Conservation (phyloP, 2,888 invertebrate genomes). For the Camponotus fellah region DNA sequence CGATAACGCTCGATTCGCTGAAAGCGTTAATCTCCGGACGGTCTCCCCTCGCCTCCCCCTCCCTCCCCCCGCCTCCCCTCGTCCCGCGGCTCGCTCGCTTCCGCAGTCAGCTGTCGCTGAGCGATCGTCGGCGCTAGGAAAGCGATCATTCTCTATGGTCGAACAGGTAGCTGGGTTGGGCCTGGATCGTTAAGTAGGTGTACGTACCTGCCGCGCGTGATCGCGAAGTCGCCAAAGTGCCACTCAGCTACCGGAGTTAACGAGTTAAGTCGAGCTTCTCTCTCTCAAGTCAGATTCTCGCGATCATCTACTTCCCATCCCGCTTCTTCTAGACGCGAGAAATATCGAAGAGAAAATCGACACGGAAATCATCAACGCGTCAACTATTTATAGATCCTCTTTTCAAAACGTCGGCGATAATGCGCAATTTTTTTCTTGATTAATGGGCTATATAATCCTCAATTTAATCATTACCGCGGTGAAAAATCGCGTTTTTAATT, state of each 20-base stretch:
- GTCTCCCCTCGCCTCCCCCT: constrained; percentile 38
- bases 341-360: constrained; percentile 11
- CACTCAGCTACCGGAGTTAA: constrained; percentile 75
- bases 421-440: constrained; percentile 17
- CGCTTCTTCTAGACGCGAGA: neutral
- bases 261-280: constrained; percentile 64
- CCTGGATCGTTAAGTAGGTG: constrained; percentile 76
- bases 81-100: constrained; percentile 63
- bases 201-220: constrained; percentile 73
- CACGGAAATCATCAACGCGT: constrained; percentile 1
- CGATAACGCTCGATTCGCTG: constrained; percentile 41
- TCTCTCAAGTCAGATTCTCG: constrained; percentile 40
- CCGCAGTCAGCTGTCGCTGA: constrained; percentile 68
- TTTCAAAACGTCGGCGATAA: constrained; percentile 35
- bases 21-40: constrained; percentile 35
- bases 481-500: neutral
- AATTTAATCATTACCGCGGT: neutral
- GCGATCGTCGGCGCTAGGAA: constrained; percentile 74
- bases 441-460: neutral
- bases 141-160: constrained; percentile 78
- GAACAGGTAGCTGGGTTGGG: constrained; percentile 77
- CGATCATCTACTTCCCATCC: constrained; percentile 47
- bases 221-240: constrained; percentile 75
- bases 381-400: constrained; percentile 25
- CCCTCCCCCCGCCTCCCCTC: constrained; percentile 26